Evolutionary conservation across 2,113 vertebrate species (phyloP).

Genomic region (Lipotes vexillifer): DNA sequence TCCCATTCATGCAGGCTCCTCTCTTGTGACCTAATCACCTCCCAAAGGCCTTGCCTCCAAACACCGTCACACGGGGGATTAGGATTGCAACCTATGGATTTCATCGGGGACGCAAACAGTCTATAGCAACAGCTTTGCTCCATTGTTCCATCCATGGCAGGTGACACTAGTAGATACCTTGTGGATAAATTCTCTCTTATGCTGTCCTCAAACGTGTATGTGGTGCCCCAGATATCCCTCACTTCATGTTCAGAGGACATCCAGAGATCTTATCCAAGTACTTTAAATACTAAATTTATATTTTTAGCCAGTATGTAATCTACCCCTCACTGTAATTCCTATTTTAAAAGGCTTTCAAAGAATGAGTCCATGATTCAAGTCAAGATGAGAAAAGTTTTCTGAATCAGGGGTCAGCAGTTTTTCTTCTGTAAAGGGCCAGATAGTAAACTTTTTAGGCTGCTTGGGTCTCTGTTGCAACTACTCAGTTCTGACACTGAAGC

Average conservation of each 20-base stretch:
- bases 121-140: not conserved
- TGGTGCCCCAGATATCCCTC: not conserved
- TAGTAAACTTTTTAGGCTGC: not conserved
- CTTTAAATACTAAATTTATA: not conserved
- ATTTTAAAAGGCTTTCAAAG: not conserved
- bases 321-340: not conserved
- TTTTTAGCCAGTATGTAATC: not conserved
- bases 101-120: too few species aligned
- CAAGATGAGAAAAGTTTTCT: slow-evolving; percentile 1
- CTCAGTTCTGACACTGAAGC: not conserved
- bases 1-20: not conserved
- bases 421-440: not conserved
- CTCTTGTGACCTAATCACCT: not conserved
- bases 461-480: not conserved
- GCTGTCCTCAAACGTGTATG: not conserved
- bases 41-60: not conserved
- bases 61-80: not conserved
- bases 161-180: not conserved
- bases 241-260: not conserved
- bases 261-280: not conserved
- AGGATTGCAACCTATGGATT: not conserved
- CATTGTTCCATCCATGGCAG: too few species aligned
- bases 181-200: not conserved
- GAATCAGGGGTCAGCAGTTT: not conserved
- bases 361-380: not conserved